Evolutionary conservation across 2,888 invertebrate genomes (phyloP).

Genomic region (Tanypteryx hageni): DNA sequence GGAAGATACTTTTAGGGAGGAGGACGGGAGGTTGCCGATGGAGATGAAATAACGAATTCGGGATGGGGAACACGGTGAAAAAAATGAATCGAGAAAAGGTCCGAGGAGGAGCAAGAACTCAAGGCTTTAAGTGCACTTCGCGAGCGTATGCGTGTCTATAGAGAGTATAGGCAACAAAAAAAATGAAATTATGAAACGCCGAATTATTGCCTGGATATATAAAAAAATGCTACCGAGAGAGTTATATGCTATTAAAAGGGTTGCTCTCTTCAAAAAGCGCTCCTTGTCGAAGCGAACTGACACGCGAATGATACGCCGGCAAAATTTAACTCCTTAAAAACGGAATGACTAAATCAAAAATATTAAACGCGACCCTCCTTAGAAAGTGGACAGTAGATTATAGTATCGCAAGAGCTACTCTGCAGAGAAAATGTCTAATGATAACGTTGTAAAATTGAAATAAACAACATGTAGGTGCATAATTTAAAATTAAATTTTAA

Average conservation of each 20-base stretch:
- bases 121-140: constrained; percentile 25
- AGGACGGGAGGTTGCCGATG: neutral
- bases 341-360: neutral
- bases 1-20: neutral
- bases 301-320: neutral
- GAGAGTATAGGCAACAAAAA: neutral
- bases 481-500: neutral
- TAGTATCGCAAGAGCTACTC: too few relatives aligned
- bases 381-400: too few relatives aligned
- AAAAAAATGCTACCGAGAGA: neutral
- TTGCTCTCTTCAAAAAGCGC: neutral
- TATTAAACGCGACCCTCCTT: neutral
- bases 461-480: neutral
- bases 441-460: neutral
- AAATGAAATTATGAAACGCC: neutral
- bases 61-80: constrained; percentile 18
- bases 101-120: neutral
- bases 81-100: neutral
- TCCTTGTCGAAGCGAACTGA: neutral
- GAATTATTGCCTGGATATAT: neutral
- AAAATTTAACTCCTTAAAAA: neutral
- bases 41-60: constrained; percentile 55
- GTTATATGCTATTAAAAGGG: neutral
- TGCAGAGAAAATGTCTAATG: neutral
- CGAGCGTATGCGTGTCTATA: neutral